Evolutionary conservation across 1,140 invertebrate species (phyloP), one percentile per base, ranked within the genome.

Genomic region (Aphelenchoides avenae): DNA sequence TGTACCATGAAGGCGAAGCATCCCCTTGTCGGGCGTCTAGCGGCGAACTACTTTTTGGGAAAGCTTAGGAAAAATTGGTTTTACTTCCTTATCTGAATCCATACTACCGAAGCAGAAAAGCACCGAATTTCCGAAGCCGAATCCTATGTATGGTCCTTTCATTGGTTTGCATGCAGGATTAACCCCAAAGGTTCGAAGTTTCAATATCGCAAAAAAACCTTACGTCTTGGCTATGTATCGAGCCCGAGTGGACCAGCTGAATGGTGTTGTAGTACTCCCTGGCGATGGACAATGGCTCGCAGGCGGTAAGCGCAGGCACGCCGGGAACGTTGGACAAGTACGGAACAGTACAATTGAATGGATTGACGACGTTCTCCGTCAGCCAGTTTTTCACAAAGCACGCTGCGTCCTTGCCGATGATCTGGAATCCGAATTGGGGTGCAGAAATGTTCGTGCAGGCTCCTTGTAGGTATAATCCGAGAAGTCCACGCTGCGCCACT

Each of bases 351-450:
- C 71, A 73, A 31, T 76, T 76, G 37, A 57, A 72, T 15, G 64
- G 73, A 37, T 61, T 50, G 24, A 72, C 46, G 7, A 73, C 57
- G 31, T 71, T 73, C 3, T 55, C 48, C n/a, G 52, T 34, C 30
- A 73, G 50, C 71, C 71, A 73, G 50, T 69, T 76, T 20, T 73
- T 51, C 7, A 73, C 70, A 41, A 76, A 61, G 30, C 71, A 73
- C 20, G 55, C 56, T 4, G 71, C 56, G 48, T 73, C 73, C 56
- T 65, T 64, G 9, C 71, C 71, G 20, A 65, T 31, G 26, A 73
- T 63, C 70, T 73, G 15, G 20, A 61, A 34, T 37, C 1, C 1
- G n/a, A 46, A 46, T 3, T 24, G 22, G 22, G 43, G 3, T 18
- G 24, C 15, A 39, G 37, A 39, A 39, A 3, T 39, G 15, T 2